Conservation (phyloP, 2,888 invertebrate genomes). For the Pheosia tremula region DNA sequence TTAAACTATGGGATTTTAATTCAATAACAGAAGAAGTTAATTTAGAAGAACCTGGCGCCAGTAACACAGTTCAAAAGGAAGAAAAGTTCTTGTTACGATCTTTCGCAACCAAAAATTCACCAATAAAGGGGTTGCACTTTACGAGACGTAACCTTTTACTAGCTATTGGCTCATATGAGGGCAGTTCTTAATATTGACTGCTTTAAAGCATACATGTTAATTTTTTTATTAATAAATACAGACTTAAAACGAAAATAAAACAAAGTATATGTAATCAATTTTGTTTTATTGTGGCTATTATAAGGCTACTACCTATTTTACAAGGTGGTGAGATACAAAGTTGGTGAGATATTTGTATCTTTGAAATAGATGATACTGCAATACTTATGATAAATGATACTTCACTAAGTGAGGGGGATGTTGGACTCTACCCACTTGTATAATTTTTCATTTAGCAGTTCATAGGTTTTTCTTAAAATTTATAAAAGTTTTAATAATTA, state of each 20-base stretch:
- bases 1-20: slow-evolving; percentile 97
- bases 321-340: too few species aligned
- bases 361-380: too few species aligned
- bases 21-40: slow-evolving; percentile 94
- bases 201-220: neutral
- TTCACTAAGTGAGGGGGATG: too few species aligned
- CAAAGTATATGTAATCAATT: neutral
- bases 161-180: slow-evolving; percentile 93
- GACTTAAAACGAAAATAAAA: too few species aligned
- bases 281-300: too few species aligned
- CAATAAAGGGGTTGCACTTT: slow-evolving; percentile 95
- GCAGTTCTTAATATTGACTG: slow-evolving; percentile 59
- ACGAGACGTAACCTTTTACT: slow-evolving; percentile 96
- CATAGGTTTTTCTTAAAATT: too few species aligned
- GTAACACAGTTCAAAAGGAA: slow-evolving; percentile 89
- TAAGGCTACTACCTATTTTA: too few species aligned
- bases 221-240: slow-evolving; percentile 10
- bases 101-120: slow-evolving; percentile 97
- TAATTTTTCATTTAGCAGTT: too few species aligned
- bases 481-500: too few species aligned
- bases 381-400: too few species aligned
- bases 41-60: slow-evolving; percentile 91
- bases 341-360: too few species aligned
- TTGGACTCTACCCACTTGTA: too few species aligned
- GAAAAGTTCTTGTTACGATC: slow-evolving; percentile 92